Conservation (phyloP, 1,140 invertebrate species). For the Batillaria attramentaria region DNA sequence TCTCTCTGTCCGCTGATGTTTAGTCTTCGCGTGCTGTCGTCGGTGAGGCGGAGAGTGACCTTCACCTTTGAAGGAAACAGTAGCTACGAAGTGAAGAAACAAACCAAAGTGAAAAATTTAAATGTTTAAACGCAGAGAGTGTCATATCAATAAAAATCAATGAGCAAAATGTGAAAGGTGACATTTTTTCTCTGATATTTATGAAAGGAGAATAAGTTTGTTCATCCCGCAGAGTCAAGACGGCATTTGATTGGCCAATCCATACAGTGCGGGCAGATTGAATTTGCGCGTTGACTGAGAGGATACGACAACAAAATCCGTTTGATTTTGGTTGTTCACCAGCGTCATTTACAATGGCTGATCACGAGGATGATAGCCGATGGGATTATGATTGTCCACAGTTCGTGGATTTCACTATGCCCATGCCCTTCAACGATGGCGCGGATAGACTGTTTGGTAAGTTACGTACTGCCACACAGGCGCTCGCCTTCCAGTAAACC, state of each 20-base stretch:
- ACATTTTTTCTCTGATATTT: not conserved
- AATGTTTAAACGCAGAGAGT: too few species aligned
- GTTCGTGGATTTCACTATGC: slow-evolving; percentile 63
- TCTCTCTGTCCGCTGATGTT: too few species aligned
- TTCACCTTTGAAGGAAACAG: not conserved
- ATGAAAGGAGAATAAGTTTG: not conserved
- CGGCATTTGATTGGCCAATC: slow-evolving; percentile 51
- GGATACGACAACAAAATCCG: not conserved
- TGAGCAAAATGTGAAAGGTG: too few species aligned
- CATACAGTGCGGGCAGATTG: slow-evolving; percentile 56
- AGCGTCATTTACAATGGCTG: slow-evolving; percentile 11
- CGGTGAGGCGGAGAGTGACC: not conserved
- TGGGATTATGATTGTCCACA: slow-evolving; percentile 66
- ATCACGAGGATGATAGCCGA: slow-evolving; percentile 37
- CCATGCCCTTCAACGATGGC: slow-evolving; percentile 43
- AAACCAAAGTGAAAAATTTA: too few species aligned
- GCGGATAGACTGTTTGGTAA: slow-evolving; percentile 66
- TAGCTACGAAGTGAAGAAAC: not conserved
- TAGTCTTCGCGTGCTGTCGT: too few species aligned
- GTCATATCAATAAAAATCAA: too few species aligned
- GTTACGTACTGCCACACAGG: slow-evolving; percentile 7
- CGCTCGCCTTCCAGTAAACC: too few species aligned
- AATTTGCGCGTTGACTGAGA: slow-evolving; percentile 41
- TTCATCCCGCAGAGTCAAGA: slow-evolving; percentile 8
- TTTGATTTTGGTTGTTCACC: slow-evolving; percentile 25